Percentiles rank a stretch among this genome's conserved stretches.
These are phyloP conservation scores for Nephrocerus scutellatus DNA, from an alignment of 2,888 invertebrate genomes.

Conservation along the genomic window DNA sequence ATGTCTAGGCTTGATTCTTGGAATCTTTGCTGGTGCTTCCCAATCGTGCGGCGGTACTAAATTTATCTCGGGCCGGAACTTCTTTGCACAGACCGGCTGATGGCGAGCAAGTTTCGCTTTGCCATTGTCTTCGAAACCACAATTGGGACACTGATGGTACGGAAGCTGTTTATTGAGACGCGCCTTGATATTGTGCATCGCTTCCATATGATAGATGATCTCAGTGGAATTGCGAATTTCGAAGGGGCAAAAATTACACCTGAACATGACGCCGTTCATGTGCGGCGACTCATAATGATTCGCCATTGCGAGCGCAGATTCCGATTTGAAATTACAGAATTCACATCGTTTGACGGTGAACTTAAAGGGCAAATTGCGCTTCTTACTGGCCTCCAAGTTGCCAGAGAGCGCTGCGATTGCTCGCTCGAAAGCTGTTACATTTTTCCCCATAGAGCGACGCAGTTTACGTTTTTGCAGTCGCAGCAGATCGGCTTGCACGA, in stretches of 20 bases:
- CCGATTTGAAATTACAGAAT: constrained; percentile 83
- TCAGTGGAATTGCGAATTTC: constrained; percentile 80
- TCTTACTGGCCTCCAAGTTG: constrained; percentile 78
- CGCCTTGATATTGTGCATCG: constrained; percentile 76
- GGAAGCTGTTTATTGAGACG: constrained; percentile 77
- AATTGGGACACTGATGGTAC: constrained; percentile 86
- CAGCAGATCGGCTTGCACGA: constrained; percentile 85
- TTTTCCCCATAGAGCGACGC: constrained; percentile 58
- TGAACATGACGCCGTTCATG: constrained; percentile 78
- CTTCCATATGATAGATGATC: constrained; percentile 86
- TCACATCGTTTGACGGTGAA: constrained; percentile 76
- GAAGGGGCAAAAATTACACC: constrained; percentile 77
- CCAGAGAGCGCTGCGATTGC: constrained; percentile 76
- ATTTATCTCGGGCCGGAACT: constrained; percentile 81
- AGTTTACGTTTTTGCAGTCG: constrained; percentile 76
- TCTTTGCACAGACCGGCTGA: constrained; percentile 78
- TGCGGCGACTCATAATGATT: constrained; percentile 88
- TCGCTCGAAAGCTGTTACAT: constrained; percentile 55
- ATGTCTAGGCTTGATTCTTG: constrained; percentile 51
- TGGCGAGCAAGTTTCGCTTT: constrained; percentile 86
- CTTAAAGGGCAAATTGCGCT: constrained; percentile 73
- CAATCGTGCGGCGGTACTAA: constrained; percentile 80
- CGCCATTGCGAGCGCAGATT: constrained; percentile 74
- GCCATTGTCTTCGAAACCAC: constrained; percentile 89
- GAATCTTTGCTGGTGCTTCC: constrained; percentile 92